phyloP scores from a whole-genome alignment of 2,888 invertebrate species.

The Labia minor region DNA sequence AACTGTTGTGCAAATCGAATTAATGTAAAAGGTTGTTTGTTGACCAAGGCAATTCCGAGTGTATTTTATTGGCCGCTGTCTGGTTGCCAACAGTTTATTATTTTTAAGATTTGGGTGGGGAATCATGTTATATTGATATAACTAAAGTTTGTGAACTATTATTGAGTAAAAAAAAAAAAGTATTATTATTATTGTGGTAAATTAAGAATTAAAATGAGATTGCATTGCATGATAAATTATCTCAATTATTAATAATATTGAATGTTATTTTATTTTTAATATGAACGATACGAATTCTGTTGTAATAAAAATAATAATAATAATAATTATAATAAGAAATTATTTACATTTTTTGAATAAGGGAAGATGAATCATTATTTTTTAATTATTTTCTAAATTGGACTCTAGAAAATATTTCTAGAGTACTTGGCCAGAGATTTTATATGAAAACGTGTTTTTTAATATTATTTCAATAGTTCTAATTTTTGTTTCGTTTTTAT shows the following conservation, averaged over 20 bases:
- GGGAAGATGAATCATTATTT: slow-evolving; percentile 18
- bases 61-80: neutral
- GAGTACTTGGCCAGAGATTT: slow-evolving; percentile 21
- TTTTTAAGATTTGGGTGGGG: slow-evolving; percentile 20
- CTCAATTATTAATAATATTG: slow-evolving; percentile 13
- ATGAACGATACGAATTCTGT: neutral
- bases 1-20: slow-evolving; percentile 36
- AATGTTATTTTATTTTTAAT: slow-evolving; percentile 13
- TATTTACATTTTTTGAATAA: neutral
- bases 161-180: neutral
- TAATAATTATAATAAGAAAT: neutral
- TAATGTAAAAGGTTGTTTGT: slow-evolving; percentile 35
- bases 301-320: neutral
- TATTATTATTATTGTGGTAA: slow-evolving; percentile 13
- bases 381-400: slow-evolving; percentile 20
- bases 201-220: slow-evolving; percentile 6
- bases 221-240: neutral
- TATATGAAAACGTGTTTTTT: slow-evolving; percentile 15
- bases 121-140: neutral
- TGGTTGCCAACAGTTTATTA: slow-evolving; percentile 19
- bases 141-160: slow-evolving; percentile 7
- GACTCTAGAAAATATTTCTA: slow-evolving; percentile 17
- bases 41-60: slow-evolving; percentile 8
- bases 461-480: slow-evolving; percentile 20
- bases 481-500: slow-evolving; percentile 20